A percentile compares a stretch with the other conserved stretches of the same genome.
phyloP scores from a whole-genome alignment of 2,113 vertebrate genomes.

The Cyanoramphus novaezelandiae region DNA sequence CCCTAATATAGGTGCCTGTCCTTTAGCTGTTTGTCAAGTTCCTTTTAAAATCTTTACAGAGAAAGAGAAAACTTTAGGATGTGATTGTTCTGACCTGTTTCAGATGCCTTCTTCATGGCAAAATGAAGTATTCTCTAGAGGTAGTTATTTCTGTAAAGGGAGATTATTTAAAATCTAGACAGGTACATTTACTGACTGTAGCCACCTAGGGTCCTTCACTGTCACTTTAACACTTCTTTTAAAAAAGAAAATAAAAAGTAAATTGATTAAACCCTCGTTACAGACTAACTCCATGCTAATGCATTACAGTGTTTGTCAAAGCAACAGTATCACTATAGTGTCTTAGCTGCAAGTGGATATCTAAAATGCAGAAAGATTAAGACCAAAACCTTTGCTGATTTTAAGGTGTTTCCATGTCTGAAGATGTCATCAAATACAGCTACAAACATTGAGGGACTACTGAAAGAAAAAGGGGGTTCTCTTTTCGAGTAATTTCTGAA shows the following conservation, averaged over 20 bases:
- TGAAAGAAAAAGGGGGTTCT: neutral
- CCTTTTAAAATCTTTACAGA: neutral
- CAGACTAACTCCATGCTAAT: neutral
- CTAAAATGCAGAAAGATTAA: neutral
- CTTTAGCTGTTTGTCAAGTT: neutral
- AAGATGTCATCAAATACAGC: neutral
- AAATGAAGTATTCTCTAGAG: neutral
- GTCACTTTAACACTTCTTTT: neutral
- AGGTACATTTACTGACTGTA: neutral
- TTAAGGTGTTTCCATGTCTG: neutral
- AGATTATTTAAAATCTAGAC: neutral
- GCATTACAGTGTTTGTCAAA: neutral
- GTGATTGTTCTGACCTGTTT: neutral
- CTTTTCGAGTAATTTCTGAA: neutral
- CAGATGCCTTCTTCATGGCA: neutral
- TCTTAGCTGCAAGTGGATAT: neutral
- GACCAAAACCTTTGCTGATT: neutral
- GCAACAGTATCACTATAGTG: neutral
- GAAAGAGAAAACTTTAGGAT: neutral
- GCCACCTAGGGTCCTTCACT: neutral
- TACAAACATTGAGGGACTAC: neutral
- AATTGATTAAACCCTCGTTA: neutral
- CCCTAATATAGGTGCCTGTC: neutral
- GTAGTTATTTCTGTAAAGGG: neutral
- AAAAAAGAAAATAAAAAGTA: neutral